Conservation (phyloP, 2,797 vertebrate species). For the Pseudochromis fuscus region DNA sequence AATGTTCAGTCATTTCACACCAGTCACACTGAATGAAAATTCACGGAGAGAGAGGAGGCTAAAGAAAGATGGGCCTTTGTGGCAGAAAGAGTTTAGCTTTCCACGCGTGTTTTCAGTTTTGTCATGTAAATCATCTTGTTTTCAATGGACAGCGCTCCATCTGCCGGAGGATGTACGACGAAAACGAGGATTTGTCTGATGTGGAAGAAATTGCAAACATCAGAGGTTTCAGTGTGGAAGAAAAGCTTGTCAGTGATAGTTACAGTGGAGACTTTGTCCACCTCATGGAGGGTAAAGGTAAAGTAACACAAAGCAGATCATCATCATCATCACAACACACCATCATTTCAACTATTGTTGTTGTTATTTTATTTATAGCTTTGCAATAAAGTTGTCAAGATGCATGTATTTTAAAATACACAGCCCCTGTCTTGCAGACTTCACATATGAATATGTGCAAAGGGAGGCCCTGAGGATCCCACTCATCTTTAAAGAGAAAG, state of each 20-base stretch:
- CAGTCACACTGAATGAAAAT: neutral
- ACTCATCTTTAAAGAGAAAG: conserved; percentile 93
- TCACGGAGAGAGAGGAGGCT: neutral
- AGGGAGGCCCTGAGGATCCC: conserved; percentile 93
- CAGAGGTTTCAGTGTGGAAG: conserved; percentile 94
- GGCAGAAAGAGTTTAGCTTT: neutral
- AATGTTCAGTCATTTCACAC: neutral
- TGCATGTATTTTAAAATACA: neutral
- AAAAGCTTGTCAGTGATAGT: conserved; percentile 90
- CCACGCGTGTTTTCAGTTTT: conserved; percentile 26
- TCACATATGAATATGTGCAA: conserved; percentile 97
- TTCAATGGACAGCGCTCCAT: conserved; percentile 89
- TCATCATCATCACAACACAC: too few species aligned
- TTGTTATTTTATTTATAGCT: neutral
- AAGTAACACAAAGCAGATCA: neutral
- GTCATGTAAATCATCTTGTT: conserved; percentile 43
- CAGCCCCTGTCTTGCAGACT: conserved; percentile 87
- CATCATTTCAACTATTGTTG: rapidly evolving
- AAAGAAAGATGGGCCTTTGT: conserved; percentile 15
- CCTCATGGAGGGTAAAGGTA: conserved; percentile 95
- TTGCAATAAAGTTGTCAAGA: neutral
- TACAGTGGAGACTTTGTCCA: conserved; percentile 91
- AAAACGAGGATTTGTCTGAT: conserved; percentile 95
- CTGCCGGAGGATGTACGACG: conserved; percentile 94
- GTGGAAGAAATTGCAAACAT: conserved; percentile 95